A percentile compares a stretch with the other conserved stretches of the same genome.
These are phyloP conservation scores for Lepidostoma basale DNA, from an alignment of 1,140 invertebrate species.

Conservation along the genomic window DNA sequence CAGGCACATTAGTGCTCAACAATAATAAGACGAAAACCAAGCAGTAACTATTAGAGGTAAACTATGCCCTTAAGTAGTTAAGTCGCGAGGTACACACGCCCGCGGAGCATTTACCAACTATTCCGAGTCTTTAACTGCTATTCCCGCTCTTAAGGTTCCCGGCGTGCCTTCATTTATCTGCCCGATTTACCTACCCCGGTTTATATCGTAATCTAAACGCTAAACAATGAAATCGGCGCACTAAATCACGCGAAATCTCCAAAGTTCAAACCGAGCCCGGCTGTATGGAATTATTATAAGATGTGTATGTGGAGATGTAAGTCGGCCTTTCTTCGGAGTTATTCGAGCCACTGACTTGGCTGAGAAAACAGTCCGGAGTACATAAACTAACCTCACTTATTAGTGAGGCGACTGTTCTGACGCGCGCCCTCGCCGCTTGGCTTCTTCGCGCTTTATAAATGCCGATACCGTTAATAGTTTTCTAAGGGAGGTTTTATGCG, in stretches of 20 bases:
- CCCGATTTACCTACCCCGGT: constrained; percentile 37
- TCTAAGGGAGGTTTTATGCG: neutral
- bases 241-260: constrained; percentile 46
- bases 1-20: constrained; percentile 32
- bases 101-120: constrained; percentile 34
- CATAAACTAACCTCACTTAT: constrained; percentile 25
- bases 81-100: constrained; percentile 42
- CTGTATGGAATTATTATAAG: constrained; percentile 43
- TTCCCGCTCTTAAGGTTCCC: constrained; percentile 32
- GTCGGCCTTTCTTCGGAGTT: constrained; percentile 24
- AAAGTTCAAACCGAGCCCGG: constrained; percentile 39
- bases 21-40: constrained; percentile 46
- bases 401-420: constrained; percentile 15
- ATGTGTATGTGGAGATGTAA: constrained; percentile 22
- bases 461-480: constrained; percentile 6
- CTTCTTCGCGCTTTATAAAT: neutral
- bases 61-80: constrained; percentile 46
- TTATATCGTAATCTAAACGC: constrained; percentile 47
- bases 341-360: constrained; percentile 21
- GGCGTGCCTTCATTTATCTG: constrained; percentile 37
- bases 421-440: neutral
- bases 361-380: constrained; percentile 24
- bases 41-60: constrained; percentile 47
- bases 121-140: constrained; percentile 41
- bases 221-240: constrained; percentile 47